These are phyloP conservation scores for Crocallis elinguaria DNA, from an alignment of 2,888 invertebrate species.

Conservation along the genomic window DNA sequence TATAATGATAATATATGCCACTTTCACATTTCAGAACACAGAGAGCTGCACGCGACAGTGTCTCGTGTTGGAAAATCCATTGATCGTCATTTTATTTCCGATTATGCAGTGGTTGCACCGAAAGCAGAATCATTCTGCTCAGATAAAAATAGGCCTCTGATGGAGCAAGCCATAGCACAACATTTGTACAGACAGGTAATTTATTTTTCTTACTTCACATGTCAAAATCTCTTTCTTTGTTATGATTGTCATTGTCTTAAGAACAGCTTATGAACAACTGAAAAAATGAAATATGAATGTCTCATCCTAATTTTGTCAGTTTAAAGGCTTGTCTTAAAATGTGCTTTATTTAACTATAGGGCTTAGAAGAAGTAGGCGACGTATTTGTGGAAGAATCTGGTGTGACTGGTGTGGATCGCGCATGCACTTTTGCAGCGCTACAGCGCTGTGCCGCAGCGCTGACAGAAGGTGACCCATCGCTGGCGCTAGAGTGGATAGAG, in stretches of 20 bases:
- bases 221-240: too few relatives aligned
- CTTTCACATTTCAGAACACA: slow-evolving; percentile 62
- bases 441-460: slow-evolving; percentile 95
- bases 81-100: slow-evolving; percentile 96
- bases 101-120: slow-evolving; percentile 94
- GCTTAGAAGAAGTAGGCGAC: slow-evolving; percentile 96
- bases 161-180: slow-evolving; percentile 93
- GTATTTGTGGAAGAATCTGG: slow-evolving; percentile 85
- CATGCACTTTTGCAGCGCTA: slow-evolving; percentile 71
- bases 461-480: slow-evolving; percentile 91
- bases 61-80: slow-evolving; percentile 99
- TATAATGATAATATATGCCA: too few relatives aligned
- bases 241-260: too few relatives aligned
- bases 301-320: too few relatives aligned
- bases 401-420: slow-evolving; percentile 67
- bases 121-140: slow-evolving; percentile 92
- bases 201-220: neutral
- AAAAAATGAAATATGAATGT: too few relatives aligned
- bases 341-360: slow-evolving; percentile 53
- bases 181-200: slow-evolving; percentile 95
- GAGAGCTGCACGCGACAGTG: slow-evolving; percentile 84
- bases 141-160: slow-evolving; percentile 81
- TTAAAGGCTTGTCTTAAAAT: too few relatives aligned
- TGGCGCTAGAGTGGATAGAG: slow-evolving; percentile 95
- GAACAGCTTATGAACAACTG: too few relatives aligned